Percentiles rank a stretch among this genome's conserved stretches.
These are phyloP conservation scores for Spinus olivaceus DNA, from an alignment of 2,797 vertebrate species.

Conservation along the genomic window DNA sequence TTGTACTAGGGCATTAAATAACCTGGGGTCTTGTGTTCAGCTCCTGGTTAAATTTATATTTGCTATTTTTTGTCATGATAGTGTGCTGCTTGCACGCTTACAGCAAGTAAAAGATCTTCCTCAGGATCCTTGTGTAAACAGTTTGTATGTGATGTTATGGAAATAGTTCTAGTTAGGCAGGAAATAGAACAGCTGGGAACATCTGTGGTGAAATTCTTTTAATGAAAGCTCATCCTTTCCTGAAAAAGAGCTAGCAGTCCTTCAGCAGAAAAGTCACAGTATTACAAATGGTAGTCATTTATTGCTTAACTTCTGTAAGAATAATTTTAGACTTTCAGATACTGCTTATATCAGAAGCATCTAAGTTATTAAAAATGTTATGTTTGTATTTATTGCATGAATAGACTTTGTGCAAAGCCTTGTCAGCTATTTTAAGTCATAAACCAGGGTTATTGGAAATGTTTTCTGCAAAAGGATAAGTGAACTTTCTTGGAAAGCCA, in stretches of 20 bases:
- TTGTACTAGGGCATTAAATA: background rate
- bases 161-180: background rate
- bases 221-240: background rate
- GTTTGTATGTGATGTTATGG: background rate
- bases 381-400: background rate
- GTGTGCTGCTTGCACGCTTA: background rate
- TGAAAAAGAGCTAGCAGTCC: background rate
- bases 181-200: background rate
- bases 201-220: constrained; percentile 3
- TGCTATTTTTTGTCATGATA: background rate
- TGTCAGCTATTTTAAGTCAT: background rate
- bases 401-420: background rate
- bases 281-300: background rate
- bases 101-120: background rate
- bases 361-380: background rate
- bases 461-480: background rate
- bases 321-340: background rate
- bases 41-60: background rate
- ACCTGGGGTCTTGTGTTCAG: background rate
- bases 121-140: background rate
- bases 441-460: background rate
- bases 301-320: background rate
- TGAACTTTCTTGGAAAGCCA: background rate
- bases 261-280: background rate
- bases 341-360: background rate